phyloP scores from a whole-genome alignment of 2,888 invertebrate genomes.

The Napeogenes sylphis region DNA sequence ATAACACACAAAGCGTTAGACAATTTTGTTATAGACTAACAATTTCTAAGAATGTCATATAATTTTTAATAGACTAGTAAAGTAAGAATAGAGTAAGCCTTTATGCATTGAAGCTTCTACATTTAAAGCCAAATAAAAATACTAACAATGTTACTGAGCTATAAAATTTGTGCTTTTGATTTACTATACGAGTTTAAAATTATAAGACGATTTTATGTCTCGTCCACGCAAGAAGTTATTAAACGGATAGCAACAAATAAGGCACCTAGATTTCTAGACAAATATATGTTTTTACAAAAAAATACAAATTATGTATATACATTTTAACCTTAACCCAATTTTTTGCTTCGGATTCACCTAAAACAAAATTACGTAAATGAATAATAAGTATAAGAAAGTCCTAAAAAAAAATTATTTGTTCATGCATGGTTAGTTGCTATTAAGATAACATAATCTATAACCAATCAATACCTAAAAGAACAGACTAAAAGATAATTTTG shows the following conservation, averaged over 20 bases:
- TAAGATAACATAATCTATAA: too few relatives aligned
- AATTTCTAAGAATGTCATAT: background rate
- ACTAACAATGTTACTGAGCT: slow-evolving; percentile 28
- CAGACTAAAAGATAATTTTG: too few relatives aligned
- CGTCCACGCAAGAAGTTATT: background rate
- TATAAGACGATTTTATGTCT: background rate
- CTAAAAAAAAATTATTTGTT: too few relatives aligned
- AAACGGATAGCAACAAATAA: background rate
- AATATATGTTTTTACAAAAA: too few relatives aligned
- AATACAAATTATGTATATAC: too few relatives aligned
- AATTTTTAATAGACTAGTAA: background rate
- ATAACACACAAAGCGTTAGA: too few relatives aligned
- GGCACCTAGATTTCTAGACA: background rate
- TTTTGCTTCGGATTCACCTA: too few relatives aligned
- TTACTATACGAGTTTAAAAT: slow-evolving; percentile 8
- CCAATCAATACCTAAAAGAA: too few relatives aligned
- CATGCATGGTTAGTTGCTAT: too few relatives aligned
- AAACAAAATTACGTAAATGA: too few relatives aligned
- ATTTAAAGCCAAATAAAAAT: slow-evolving; percentile 33
- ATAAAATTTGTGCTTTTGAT: slow-evolving; percentile 16
- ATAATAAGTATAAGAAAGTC: too few relatives aligned
- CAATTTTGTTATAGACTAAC: background rate
- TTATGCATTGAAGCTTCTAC: slow-evolving; percentile 29
- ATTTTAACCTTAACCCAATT: too few relatives aligned
- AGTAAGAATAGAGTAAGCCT: slow-evolving; percentile 4